Percentiles rank a stretch among this genome's conserved stretches.
phyloP scores from a whole-genome alignment of 1,140 invertebrate species.

The Drosophila sulfurigaster region DNA sequence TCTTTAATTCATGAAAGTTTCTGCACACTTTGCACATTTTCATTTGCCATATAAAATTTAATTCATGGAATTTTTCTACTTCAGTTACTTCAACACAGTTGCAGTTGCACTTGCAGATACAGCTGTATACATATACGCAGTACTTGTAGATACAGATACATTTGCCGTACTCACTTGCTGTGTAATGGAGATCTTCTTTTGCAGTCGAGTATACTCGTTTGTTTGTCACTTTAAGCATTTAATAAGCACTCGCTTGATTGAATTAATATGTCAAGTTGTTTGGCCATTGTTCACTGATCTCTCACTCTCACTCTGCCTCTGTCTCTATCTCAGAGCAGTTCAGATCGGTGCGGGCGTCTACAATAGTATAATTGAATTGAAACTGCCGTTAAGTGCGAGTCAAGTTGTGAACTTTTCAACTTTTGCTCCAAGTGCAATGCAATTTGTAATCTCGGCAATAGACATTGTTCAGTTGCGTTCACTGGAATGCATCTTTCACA shows the following conservation, averaged over 20 bases:
- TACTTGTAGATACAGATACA: slow-evolving; percentile 7
- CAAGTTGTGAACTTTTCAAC: slow-evolving; percentile 77
- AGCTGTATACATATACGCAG: background rate
- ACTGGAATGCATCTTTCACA: background rate
- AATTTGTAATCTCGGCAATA: slow-evolving; percentile 19
- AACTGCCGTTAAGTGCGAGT: slow-evolving; percentile 49
- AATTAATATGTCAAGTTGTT: slow-evolving; percentile 71
- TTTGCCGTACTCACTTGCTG: slow-evolving; percentile 43
- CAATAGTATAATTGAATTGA: slow-evolving; percentile 66
- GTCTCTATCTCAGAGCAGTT: background rate
- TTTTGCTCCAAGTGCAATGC: slow-evolving; percentile 31
- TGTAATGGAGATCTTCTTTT: slow-evolving; percentile 52
- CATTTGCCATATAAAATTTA: slow-evolving; percentile 65
- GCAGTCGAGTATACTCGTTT: slow-evolving; percentile 9
- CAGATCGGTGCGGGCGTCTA: slow-evolving; percentile 40
- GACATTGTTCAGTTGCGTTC: slow-evolving; percentile 2
- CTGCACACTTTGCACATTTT: slow-evolving; percentile 64
- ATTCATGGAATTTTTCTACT: slow-evolving; percentile 72
- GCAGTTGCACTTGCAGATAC: slow-evolving; percentile 7
- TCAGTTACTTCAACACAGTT: slow-evolving; percentile 20
- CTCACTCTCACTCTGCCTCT: background rate
- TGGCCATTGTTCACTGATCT: slow-evolving; percentile 58
- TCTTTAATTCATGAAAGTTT: slow-evolving; percentile 76
- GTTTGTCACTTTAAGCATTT: slow-evolving; percentile 75
- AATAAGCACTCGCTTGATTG: slow-evolving; percentile 80